A percentile compares a stretch with the other conserved stretches of the same genome.
Evolutionary conservation across 2,113 vertebrate species (phyloP).

Genomic region (Tragulus kanchil): DNA sequence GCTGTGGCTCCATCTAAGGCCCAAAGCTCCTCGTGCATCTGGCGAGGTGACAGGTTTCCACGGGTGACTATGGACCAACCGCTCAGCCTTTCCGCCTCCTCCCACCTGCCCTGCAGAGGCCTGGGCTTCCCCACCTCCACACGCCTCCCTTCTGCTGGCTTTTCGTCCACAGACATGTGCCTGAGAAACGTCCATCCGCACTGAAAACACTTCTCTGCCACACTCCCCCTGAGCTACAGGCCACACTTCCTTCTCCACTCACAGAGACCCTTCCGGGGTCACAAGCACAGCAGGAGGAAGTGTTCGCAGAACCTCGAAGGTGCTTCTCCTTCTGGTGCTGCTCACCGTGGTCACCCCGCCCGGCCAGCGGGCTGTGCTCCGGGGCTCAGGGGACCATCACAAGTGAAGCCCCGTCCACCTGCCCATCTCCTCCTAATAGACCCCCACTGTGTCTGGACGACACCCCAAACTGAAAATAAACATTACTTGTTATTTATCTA

Average conservation of each 20-base stretch:
- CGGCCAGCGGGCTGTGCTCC: neutral
- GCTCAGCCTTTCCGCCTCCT: neutral
- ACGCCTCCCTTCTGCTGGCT: neutral
- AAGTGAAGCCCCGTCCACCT: rapidly evolving
- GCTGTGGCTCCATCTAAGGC: neutral
- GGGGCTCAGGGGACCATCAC: neutral
- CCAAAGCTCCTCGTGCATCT: rapidly evolving
- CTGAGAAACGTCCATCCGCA: neutral
- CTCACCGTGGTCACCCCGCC: neutral
- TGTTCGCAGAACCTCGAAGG: neutral
- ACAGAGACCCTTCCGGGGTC: neutral
- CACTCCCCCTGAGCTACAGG: neutral
- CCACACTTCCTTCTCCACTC: neutral
- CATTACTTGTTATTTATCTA: neutral
- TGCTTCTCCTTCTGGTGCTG: neutral
- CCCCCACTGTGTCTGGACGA: neutral
- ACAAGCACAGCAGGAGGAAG: rapidly evolving
- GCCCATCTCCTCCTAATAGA: neutral
- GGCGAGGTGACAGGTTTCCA: neutral
- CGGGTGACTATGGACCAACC: rapidly evolving
- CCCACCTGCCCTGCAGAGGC: neutral
- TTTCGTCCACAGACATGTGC: neutral
- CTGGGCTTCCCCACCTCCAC: neutral
- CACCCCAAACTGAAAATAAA: neutral
- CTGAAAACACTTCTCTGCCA: neutral